Evolutionary conservation across 2,797 vertebrate species (phyloP).

Genomic region (Chloroceryle inda): DNA sequence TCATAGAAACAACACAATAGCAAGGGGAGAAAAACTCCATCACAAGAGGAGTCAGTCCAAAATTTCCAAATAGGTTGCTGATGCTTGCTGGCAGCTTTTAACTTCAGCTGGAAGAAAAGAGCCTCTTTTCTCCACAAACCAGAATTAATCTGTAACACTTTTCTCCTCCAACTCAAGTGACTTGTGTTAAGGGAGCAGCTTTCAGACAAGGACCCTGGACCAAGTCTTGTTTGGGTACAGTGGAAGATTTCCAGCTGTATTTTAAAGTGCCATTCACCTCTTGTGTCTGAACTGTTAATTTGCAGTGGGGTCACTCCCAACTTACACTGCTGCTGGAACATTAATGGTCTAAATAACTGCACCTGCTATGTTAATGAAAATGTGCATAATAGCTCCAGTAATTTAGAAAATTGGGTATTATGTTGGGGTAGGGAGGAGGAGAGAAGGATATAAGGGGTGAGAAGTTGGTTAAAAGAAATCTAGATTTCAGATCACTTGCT

Average conservation of each 20-base stretch:
- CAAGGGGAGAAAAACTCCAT: conserved; percentile 15
- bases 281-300: conserved; percentile 49
- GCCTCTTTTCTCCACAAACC: conserved; percentile 17
- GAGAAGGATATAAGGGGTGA: conserved; percentile 5
- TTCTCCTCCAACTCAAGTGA: conserved; percentile 52
- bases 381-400: conserved; percentile 34
- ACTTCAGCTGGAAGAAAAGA: conserved; percentile 50
- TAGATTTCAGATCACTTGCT: conserved; percentile 21
- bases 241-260: conserved; percentile 64
- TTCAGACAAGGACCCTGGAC: conserved; percentile 39
- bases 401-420: conserved; percentile 66
- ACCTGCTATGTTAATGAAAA: conserved; percentile 68
- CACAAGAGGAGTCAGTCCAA: conserved; percentile 31
- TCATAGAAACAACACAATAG: conserved; percentile 2
- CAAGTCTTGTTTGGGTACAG: conserved; percentile 50
- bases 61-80: conserved; percentile 45
- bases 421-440: not conserved
- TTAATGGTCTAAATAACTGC: conserved; percentile 61
- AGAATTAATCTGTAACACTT: conserved; percentile 55
- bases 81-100: conserved; percentile 51
- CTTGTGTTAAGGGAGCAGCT: conserved; percentile 52
- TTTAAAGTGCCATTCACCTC: conserved; percentile 60
- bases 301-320: conserved; percentile 55
- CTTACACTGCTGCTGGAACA: conserved; percentile 28
- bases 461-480: conserved; percentile 31